These are phyloP conservation scores for Aricia artaxerxes DNA, from an alignment of 2,888 invertebrate genomes.

Conservation along the genomic window DNA sequence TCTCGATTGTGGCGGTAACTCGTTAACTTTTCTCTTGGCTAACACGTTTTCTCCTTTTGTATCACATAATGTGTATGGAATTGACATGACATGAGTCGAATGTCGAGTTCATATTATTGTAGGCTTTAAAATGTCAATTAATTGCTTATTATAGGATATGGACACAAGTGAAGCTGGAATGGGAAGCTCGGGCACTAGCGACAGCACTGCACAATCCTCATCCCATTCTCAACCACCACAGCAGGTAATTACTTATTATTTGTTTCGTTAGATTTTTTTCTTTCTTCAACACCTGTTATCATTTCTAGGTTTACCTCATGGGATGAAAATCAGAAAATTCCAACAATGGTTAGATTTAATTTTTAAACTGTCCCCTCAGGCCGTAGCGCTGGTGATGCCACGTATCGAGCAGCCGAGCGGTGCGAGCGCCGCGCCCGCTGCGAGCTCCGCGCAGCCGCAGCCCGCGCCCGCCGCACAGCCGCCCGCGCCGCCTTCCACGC, in stretches of 20 bases:
- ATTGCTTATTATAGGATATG: constrained; percentile 59
- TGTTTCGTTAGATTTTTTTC: neutral
- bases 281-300: no score
- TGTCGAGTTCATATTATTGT: no score
- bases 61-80: no score
- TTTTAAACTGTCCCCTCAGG: constrained; percentile 60
- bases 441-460: constrained; percentile 45
- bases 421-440: constrained; percentile 49
- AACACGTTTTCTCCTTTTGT: no score
- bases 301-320: neutral
- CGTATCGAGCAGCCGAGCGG: constrained; percentile 83
- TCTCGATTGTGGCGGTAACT: no score
- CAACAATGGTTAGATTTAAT: no score
- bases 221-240: constrained; percentile 71
- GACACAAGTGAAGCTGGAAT: constrained; percentile 73
- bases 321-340: neutral
- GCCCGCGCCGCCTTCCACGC: constrained; percentile 10
- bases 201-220: constrained; percentile 68
- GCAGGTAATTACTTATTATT: constrained; percentile 53
- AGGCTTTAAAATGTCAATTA: neutral
- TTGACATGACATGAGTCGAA: no score
- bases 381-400: constrained; percentile 86
- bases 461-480: constrained; percentile 50
- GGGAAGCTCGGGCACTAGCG: constrained; percentile 70
- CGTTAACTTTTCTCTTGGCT: no score